Conservation (phyloP, 2,113 vertebrate species). For the Microtus ochrogaster region DNA sequence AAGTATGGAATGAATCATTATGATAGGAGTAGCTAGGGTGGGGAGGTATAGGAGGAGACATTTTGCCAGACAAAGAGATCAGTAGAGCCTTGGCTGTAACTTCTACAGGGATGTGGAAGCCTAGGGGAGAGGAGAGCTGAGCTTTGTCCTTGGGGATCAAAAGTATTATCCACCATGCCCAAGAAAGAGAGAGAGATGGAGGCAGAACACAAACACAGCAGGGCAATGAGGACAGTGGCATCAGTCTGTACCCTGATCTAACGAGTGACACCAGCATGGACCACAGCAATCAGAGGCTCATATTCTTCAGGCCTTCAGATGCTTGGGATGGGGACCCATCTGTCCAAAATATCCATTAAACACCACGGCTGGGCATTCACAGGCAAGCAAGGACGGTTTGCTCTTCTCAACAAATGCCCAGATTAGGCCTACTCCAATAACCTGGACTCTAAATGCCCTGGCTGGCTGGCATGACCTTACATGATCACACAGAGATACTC, state of each 20-base stretch:
- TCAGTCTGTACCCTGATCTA: background rate
- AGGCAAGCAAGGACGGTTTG: too few species aligned
- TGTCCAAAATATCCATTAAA: background rate
- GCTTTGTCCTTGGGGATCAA: background rate
- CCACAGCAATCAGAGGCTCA: background rate
- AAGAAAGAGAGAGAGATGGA: background rate
- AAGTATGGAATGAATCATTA: too few species aligned
- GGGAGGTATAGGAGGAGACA: background rate
- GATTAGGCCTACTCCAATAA: background rate
- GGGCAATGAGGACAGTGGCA: background rate
- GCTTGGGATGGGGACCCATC: background rate
- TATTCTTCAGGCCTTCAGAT: background rate
- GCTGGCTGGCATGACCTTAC: background rate
- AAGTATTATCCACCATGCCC: background rate
- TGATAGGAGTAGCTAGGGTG: background rate
- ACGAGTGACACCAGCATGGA: background rate
- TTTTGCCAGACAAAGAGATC: background rate
- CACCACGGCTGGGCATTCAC: background rate
- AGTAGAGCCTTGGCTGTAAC: background rate
- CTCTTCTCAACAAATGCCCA: background rate
- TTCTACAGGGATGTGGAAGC: background rate
- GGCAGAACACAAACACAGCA: too few species aligned
- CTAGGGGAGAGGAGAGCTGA: background rate
- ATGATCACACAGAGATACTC: background rate
- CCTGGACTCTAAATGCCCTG: background rate